A percentile compares a stretch with the other conserved stretches of the same genome.
Evolutionary conservation across 2,888 invertebrate species (phyloP).

Genomic region (Harpalus rufipes): DNA sequence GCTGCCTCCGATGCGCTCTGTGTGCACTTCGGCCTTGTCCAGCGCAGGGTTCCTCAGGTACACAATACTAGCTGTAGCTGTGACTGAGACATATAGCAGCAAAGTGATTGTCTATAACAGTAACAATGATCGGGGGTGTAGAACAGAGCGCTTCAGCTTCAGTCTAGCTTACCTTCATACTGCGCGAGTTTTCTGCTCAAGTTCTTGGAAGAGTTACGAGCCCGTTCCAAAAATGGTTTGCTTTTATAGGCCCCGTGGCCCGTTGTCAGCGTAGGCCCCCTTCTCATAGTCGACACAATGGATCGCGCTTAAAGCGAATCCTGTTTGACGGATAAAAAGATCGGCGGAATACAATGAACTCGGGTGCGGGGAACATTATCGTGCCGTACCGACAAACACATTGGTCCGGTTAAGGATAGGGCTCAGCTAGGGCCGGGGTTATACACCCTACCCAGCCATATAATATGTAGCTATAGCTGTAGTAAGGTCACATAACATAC

Average conservation of each 20-base stretch:
- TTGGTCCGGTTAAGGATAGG: conserved; percentile 35
- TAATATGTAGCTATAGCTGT: no score
- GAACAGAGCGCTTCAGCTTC: not conserved
- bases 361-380: conserved; percentile 52
- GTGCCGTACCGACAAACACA: conserved; percentile 58
- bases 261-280: conserved; percentile 63
- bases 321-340: conserved; percentile 65
- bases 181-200: conserved; percentile 48
- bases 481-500: not conserved
- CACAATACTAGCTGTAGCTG: not conserved
- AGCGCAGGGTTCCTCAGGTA: conserved; percentile 76
- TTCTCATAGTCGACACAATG: conserved; percentile 60
- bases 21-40: conserved; percentile 79
- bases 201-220: conserved; percentile 60
- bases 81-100: conserved; percentile 43
- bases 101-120: conserved; percentile 59
- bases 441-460: not conserved
- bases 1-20: conserved; percentile 79
- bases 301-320: conserved; percentile 61
- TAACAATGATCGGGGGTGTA: conserved; percentile 17
- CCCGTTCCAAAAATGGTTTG: conserved; percentile 59
- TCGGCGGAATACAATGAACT: conserved; percentile 60
- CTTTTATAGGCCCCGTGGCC: conserved; percentile 62
- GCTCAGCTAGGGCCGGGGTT: conserved; percentile 3
- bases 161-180: conserved; percentile 49